phyloP scores from a whole-genome alignment of 2,797 vertebrate genomes.

The Gymnothorax reevesii region DNA sequence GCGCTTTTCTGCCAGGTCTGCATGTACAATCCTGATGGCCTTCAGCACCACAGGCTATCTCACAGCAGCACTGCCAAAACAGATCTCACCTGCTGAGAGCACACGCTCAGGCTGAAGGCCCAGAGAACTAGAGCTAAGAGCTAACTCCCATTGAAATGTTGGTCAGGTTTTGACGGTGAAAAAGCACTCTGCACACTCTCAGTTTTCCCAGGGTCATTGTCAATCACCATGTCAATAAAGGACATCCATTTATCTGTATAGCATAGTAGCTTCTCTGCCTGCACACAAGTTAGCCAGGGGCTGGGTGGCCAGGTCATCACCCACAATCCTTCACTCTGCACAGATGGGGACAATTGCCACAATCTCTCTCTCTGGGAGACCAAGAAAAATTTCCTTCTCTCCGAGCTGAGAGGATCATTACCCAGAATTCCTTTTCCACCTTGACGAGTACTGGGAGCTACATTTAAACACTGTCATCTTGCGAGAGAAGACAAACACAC shows the following conservation, averaged over 20 bases:
- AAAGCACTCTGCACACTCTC: neutral
- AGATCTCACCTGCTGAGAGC: neutral
- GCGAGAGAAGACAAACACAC: neutral
- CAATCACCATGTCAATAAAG: neutral
- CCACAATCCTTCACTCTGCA: neutral
- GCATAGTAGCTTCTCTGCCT: neutral
- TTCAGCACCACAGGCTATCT: conserved; percentile 7
- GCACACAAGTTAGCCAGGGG: neutral
- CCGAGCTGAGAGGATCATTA: neutral
- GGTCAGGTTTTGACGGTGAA: neutral
- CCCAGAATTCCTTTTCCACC: neutral
- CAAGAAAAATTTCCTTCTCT: neutral
- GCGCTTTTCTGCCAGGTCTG: conserved; percentile 4
- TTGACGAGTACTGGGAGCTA: neutral
- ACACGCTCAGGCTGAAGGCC: neutral
- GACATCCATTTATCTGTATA: neutral
- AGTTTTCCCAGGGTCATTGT: neutral
- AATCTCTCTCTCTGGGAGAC: neutral
- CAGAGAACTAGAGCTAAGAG: too few relatives aligned
- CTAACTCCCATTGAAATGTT: neutral
- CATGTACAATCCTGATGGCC: conserved; percentile 18
- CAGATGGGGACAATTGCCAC: neutral
- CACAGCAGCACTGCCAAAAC: neutral
- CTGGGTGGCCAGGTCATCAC: neutral
- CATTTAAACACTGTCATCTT: neutral